These are phyloP conservation scores for Taurulus bubalis DNA, from an alignment of 2,113 vertebrate species.

Conservation along the genomic window DNA sequence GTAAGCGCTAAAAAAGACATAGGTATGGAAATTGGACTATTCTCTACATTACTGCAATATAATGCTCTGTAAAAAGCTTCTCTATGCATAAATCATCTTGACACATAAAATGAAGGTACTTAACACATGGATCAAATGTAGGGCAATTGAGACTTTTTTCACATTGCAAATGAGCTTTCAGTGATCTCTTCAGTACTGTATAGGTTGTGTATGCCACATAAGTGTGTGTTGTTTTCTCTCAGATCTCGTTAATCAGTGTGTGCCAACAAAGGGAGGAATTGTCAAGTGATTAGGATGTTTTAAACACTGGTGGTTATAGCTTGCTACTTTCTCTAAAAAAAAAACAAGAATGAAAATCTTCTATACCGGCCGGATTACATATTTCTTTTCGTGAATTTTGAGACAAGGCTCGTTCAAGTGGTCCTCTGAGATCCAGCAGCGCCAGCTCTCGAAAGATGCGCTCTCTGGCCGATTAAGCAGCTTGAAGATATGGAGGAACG, in stretches of 20 bases:
- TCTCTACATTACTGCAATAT: not conserved
- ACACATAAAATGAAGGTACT: not conserved
- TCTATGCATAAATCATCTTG: slow-evolving; percentile 1
- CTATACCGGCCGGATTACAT: slow-evolving; percentile 13
- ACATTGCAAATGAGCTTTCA: slow-evolving; percentile 12
- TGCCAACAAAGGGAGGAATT: slow-evolving; percentile 36
- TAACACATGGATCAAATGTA: not conserved
- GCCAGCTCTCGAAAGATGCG: slow-evolving; percentile 34
- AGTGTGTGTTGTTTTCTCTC: not conserved
- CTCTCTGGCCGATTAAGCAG: slow-evolving; percentile 52
- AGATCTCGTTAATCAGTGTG: not conserved
- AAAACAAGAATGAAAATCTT: slow-evolving; percentile 32
- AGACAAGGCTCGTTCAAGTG: not conserved
- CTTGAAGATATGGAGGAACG: slow-evolving; percentile 48
- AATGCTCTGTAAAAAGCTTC: not conserved
- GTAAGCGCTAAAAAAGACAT: not conserved
- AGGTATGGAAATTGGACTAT: not conserved
- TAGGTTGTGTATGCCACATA: slow-evolving; percentile 5
- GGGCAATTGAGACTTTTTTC: slow-evolving; percentile 12
- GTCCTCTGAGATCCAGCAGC: slow-evolving; percentile 25
- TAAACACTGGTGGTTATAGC: slow-evolving; percentile 16
- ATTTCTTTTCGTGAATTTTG: slow-evolving; percentile 32
- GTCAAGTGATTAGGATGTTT: slow-evolving; percentile 48
- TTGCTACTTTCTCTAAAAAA: slow-evolving; percentile 7
- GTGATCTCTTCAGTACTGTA: slow-evolving; percentile 21